Evolutionary conservation across 2,113 vertebrate genomes (phyloP), one percentile per base, ranked within the genome.

Genomic region (Periophthalmus modestus): DNA sequence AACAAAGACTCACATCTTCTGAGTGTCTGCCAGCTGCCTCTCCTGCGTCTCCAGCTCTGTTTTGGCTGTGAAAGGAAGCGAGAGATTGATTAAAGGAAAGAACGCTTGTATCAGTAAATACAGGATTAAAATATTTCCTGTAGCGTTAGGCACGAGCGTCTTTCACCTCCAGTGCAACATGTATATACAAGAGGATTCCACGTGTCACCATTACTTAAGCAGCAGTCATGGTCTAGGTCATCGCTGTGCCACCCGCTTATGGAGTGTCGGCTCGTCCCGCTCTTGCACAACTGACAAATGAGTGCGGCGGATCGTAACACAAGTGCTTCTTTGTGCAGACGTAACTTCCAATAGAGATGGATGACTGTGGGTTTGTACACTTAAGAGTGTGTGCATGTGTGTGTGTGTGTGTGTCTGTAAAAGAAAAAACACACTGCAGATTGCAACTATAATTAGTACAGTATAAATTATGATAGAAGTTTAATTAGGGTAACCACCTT

Each of bases 1-100:
- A 13, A 54, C 58, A 43, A 77, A 70, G 1, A 1, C 95, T 94
- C 91, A 98, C 97, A 93, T 95, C 90, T 93, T 95, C 85, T 96
- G 96, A 54, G 95, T 93, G 83, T 95, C 95, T 74, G 92, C 80
- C 78, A 98, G 86, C 67, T 95, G 95, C 72, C 92, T 94, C 75
- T 98, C 96, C 72, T 96, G 94, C 3, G 88, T 84, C 74, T 97
- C 96, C 89, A 97, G 94, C 66, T 98, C 95, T 65, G 92, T 91
- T 93, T 96, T 97, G 70, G 96, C 97, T 98, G 91, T 55, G 89
- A 89, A 86, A 84, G 47, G 85, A 82, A 15, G 85, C n/a, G 57
- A 74, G 12, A 68, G 68, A 52, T 73, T 61, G 62, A 36, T 67
- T 67, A 76, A 59, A 39, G 14, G 47, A 72, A 14, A 65, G 36